These are phyloP conservation scores for Oligia fasciuncula DNA, from an alignment of 2,888 invertebrate species.

Conservation along the genomic window DNA sequence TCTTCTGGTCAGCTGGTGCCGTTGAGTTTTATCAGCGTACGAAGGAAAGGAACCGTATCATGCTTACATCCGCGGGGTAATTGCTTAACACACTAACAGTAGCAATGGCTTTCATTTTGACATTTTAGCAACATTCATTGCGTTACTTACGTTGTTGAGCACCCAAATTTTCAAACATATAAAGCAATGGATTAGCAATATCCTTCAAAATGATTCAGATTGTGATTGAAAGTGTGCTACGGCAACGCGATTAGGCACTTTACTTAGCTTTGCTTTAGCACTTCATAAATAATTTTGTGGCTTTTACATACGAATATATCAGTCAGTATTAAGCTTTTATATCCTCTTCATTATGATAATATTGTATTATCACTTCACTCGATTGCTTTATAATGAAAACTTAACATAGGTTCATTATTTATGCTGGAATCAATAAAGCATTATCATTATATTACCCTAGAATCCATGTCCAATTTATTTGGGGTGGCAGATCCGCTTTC, in stretches of 20 bases:
- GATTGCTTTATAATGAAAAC: slow-evolving; percentile 13
- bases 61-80: background rate
- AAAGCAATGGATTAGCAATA: background rate
- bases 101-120: background rate
- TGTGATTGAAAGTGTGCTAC: background rate
- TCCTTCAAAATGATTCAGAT: background rate
- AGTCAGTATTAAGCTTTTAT: slow-evolving; percentile 8
- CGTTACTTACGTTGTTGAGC: background rate
- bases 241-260: too few relatives aligned
- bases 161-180: background rate
- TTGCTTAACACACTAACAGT: background rate
- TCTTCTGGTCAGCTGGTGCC: background rate
- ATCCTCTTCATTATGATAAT: slow-evolving; percentile 24
- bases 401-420: background rate
- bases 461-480: background rate
- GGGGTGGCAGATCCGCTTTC: background rate
- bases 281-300: background rate
- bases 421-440: background rate
- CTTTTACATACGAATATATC: background rate
- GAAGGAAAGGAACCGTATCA: background rate
- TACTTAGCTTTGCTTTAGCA: too few relatives aligned
- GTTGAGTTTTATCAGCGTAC: background rate
- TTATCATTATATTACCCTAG: background rate
- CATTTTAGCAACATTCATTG: background rate
- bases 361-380: slow-evolving; percentile 6